phyloP scores from a whole-genome alignment of 2,797 vertebrate species.

The Chaetophractus vellerosus region DNA sequence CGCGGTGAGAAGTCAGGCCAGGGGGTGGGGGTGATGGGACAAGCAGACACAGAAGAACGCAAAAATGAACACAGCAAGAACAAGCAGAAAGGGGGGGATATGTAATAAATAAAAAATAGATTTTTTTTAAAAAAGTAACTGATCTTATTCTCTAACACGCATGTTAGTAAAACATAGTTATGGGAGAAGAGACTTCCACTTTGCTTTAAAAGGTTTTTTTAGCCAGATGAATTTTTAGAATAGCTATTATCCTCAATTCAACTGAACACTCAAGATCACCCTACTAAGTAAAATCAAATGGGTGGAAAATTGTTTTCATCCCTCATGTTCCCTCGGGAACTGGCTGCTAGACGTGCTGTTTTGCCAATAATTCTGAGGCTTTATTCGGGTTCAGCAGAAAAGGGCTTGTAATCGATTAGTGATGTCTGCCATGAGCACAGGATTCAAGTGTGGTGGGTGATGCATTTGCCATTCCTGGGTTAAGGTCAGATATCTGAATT shows the following conservation, averaged over 20 bases:
- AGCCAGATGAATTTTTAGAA: conserved; percentile 60
- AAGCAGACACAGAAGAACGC: too few species aligned
- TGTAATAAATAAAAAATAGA: too few species aligned
- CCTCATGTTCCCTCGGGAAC: not conserved
- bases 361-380: not conserved
- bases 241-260: not conserved
- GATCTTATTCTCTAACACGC: too few species aligned
- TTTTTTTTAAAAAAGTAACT: too few species aligned
- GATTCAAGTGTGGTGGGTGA: not conserved
- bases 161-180: not conserved
- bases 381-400: conserved; percentile 28
- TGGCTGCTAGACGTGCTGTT: not conserved
- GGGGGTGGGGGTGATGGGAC: too few species aligned
- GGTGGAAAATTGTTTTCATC: conserved; percentile 37
- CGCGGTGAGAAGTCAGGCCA: too few species aligned
- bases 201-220: not conserved
- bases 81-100: too few species aligned
- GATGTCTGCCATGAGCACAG: conserved; percentile 4
- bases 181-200: conserved; percentile 2
- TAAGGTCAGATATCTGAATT: conserved; percentile 29
- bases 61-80: too few species aligned
- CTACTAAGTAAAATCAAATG: conserved; percentile 10
- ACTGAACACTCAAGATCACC: not conserved
- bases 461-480: not conserved
- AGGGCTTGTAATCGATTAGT: not conserved